phyloP scores from a whole-genome alignment of 2,113 vertebrate genomes.

The Athene noctua region DNA sequence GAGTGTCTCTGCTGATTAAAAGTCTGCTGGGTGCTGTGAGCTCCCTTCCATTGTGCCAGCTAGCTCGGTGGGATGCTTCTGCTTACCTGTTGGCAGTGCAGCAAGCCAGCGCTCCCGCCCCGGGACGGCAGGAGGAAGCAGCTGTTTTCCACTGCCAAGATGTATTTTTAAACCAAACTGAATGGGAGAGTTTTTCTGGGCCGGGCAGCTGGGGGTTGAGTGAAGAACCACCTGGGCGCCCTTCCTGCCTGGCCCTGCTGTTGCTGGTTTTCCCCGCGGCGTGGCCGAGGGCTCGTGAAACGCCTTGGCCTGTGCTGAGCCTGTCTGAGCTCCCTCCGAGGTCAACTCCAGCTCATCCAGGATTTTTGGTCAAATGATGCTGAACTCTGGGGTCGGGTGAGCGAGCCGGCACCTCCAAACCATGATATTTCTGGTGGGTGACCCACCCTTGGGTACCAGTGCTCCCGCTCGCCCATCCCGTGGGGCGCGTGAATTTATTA shows the following conservation, averaged over 20 bases:
- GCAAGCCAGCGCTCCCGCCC: background rate
- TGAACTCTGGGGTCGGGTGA: rapidly evolving
- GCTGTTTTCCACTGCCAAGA: slow-evolving; percentile 40
- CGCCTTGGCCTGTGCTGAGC: rapidly evolving
- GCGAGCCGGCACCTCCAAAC: background rate
- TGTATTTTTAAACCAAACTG: slow-evolving; percentile 34
- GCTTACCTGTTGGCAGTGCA: background rate
- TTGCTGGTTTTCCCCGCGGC: rapidly evolving
- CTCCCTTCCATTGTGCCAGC: rapidly evolving
- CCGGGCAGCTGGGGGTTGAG: background rate
- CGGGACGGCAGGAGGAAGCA: background rate
- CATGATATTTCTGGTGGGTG: rapidly evolving
- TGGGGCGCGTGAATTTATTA: rapidly evolving
- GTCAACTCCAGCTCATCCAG: background rate
- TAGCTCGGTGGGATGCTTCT: rapidly evolving
- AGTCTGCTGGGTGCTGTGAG: background rate
- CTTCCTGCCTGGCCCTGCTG: slow-evolving; percentile 26
- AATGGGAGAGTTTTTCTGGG: background rate
- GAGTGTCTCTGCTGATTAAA: rapidly evolving
- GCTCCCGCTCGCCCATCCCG: rapidly evolving
- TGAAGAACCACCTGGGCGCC: slow-evolving; percentile 40
- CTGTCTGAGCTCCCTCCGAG: background rate
- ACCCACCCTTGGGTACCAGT: rapidly evolving
- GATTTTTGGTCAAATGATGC: rapidly evolving
- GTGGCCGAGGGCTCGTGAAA: background rate